Conservation (phyloP, 2,888 invertebrate genomes). For the Sclerodermus sp. region DNA sequence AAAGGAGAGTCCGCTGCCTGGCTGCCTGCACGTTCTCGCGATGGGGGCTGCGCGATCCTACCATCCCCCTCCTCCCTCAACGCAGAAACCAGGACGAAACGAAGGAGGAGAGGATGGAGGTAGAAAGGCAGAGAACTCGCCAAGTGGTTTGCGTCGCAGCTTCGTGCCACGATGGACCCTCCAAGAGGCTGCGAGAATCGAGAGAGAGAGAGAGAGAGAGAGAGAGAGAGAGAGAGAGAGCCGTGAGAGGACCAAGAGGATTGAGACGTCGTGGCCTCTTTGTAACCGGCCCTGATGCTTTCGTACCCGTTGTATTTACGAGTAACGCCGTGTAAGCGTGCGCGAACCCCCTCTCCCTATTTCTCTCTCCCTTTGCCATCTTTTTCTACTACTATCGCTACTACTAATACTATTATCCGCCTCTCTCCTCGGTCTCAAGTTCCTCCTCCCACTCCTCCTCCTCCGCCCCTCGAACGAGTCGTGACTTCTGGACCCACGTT, state of each 20-base stretch:
- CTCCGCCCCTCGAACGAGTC: too few relatives aligned
- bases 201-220: conserved; percentile 11
- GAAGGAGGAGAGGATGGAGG: neutral
- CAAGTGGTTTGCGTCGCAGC: too few relatives aligned
- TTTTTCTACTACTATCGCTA: neutral
- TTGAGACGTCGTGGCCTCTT: conserved; percentile 58
- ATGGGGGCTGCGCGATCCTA: too few relatives aligned
- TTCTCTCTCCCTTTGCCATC: conserved; percentile 1
- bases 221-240: conserved; percentile 4
- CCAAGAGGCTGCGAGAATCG: neutral
- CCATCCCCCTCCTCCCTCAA: neutral
- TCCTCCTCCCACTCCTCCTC: too few relatives aligned
- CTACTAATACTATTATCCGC: too few relatives aligned
- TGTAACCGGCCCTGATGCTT: conserved; percentile 53
- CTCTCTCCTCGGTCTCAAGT: too few relatives aligned
- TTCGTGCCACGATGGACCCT: neutral
- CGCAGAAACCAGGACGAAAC: too few relatives aligned
- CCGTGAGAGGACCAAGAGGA: conserved; percentile 29
- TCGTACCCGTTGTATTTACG: conserved; percentile 54
- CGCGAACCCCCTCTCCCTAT: conserved; percentile 39
- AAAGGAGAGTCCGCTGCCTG: conserved; percentile 37
- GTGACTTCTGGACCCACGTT: too few relatives aligned
- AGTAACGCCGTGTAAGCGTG: conserved; percentile 51
- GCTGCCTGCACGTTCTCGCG: conserved; percentile 13
- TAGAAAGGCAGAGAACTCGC: neutral